Conservation (phyloP, 2,113 vertebrate species). For the Stegostoma tigrinum region DNA sequence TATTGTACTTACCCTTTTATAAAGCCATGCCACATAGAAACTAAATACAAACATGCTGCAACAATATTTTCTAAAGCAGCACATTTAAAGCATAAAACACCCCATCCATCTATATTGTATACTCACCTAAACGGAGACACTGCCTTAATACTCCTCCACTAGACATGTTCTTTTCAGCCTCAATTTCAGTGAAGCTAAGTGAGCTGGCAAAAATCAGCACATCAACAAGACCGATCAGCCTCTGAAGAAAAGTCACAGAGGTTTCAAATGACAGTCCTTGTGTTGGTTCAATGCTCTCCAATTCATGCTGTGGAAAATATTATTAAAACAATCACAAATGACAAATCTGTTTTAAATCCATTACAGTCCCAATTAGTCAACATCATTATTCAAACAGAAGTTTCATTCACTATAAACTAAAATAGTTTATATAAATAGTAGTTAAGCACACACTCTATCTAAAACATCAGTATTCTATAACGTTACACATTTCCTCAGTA, state of each 20-base stretch:
- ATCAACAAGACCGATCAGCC: constrained; percentile 85
- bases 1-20: neutral
- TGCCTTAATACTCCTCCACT: constrained; percentile 90
- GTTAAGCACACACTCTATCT: neutral
- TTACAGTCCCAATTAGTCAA: neutral
- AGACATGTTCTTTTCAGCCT: constrained; percentile 98
- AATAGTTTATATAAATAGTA: neutral
- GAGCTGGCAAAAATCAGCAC: constrained; percentile 95
- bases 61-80: neutral
- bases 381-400: neutral
- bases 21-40: neutral
- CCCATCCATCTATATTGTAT: neutral
- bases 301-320: constrained; percentile 68
- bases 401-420: neutral
- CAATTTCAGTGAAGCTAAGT: constrained; percentile 91
- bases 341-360: neutral
- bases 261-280: constrained; percentile 85
- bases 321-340: constrained; percentile 20
- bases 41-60: neutral
- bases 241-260: constrained; percentile 85
- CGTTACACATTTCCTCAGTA: neutral
- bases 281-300: constrained; percentile 87
- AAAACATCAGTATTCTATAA: neutral
- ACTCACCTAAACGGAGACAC: constrained; percentile 86
- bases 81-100: neutral